Conservation (phyloP, 2,888 invertebrate genomes). For the Copidosoma aretas region DNA sequence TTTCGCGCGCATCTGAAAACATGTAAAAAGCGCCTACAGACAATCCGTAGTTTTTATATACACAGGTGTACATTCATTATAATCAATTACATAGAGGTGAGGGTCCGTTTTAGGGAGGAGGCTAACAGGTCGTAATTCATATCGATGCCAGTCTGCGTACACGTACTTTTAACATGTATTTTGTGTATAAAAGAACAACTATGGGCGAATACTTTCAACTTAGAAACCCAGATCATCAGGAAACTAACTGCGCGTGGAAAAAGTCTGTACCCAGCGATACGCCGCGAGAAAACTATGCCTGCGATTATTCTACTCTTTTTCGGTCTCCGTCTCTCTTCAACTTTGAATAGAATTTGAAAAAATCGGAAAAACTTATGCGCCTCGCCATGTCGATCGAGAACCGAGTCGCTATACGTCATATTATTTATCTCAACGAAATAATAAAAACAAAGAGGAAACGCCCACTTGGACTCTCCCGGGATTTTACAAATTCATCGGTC, state of each 20-base stretch:
- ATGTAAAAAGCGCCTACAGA: background rate
- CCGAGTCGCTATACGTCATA: constrained; percentile 23
- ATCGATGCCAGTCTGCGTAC: constrained; percentile 42
- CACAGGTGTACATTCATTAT: constrained; percentile 7
- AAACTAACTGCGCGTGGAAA: no score
- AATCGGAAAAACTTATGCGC: constrained; percentile 36
- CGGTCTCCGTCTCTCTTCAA: constrained; percentile 8
- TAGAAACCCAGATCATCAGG: no score
- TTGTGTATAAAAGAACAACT: constrained; percentile 36
- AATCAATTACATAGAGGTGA: no score
- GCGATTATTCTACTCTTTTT: background rate
- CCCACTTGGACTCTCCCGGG: constrained; percentile 5
- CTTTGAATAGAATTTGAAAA: constrained; percentile 38
- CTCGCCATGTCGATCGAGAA: constrained; percentile 27
- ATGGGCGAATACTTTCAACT: constrained; percentile 1
- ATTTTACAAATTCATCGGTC: constrained; percentile 19
- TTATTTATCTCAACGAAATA: constrained; percentile 33
- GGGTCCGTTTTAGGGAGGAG: background rate
- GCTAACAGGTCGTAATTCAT: constrained; percentile 16
- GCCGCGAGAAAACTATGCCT: constrained; percentile 25
- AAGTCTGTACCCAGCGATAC: background rate
- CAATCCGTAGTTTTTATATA: constrained; percentile 26
- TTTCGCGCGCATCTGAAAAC: background rate
- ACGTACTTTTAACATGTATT: constrained; percentile 41
- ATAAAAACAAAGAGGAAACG: constrained; percentile 17